Conservation (phyloP, 1,140 invertebrate species). For the Cydia strobilella region DNA sequence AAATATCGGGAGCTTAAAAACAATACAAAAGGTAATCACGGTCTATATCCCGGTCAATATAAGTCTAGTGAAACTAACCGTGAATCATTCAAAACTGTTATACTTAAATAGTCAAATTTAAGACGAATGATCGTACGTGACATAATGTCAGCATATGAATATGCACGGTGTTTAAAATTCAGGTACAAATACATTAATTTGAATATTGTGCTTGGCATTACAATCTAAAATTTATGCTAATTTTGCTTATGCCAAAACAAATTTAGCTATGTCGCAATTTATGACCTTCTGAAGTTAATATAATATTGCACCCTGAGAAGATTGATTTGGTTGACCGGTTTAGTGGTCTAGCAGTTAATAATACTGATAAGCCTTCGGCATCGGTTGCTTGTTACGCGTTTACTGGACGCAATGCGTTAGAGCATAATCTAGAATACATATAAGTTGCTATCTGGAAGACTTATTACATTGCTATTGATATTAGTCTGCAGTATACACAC, state of each 20-base stretch:
- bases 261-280: neutral
- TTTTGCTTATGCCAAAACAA: neutral
- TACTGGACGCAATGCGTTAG: slow-evolving; percentile 10
- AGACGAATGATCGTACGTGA: neutral
- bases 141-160: neutral
- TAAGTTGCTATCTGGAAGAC: slow-evolving; percentile 2
- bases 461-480: slow-evolving; percentile 9
- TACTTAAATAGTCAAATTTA: too few relatives aligned
- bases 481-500: neutral
- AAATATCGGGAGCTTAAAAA: too few relatives aligned
- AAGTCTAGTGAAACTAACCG: too few relatives aligned
- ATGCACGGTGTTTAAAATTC: neutral
- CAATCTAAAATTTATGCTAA: neutral
- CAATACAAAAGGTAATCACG: too few relatives aligned
- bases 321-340: slow-evolving; percentile 26
- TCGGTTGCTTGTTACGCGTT: slow-evolving; percentile 10
- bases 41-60: too few relatives aligned
- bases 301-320: slow-evolving; percentile 15
- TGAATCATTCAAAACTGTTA: too few relatives aligned
- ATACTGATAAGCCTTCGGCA: slow-evolving; percentile 22
- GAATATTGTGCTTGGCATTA: neutral
- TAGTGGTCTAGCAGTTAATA: neutral
- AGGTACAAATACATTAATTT: neutral
- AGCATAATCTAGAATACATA: slow-evolving; percentile 16
- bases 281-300: neutral